A percentile compares a stretch with the other conserved stretches of the same genome.
phyloP scores from a whole-genome alignment of 2,888 invertebrate species.

The Anthoptus insignis region DNA sequence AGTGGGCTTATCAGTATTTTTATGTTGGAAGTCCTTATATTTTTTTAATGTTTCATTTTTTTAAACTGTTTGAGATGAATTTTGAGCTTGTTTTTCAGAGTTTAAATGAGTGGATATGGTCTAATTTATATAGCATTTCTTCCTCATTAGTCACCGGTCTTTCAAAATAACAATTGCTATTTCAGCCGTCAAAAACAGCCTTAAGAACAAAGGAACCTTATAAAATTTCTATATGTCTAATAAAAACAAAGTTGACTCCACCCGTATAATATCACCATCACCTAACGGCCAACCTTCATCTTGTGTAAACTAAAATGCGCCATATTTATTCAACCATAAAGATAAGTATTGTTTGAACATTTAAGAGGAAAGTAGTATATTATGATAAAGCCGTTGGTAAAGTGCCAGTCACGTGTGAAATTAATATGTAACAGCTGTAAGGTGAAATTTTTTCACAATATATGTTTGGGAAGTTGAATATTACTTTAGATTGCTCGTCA shows the following conservation, averaged over 20 bases:
- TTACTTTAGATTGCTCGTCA: no score
- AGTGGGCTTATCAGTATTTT: no score
- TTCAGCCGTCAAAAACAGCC: no score
- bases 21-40: no score
- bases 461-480: background rate
- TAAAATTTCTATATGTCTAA: slow-evolving; percentile 12
- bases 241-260: slow-evolving; percentile 22
- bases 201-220: background rate
- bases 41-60: no score
- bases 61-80: no score
- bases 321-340: background rate
- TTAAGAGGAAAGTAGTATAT: background rate
- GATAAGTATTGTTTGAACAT: background rate
- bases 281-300: background rate
- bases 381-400: slow-evolving; percentile 23
- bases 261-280: slow-evolving; percentile 17
- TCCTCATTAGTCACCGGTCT: no score
- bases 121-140: no score
- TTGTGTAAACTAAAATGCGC: background rate
- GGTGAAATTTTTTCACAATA: slow-evolving; percentile 16
- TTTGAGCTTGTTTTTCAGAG: no score
- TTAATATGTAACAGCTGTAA: slow-evolving; percentile 35
- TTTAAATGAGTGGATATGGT: no score
- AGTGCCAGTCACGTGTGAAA: slow-evolving; percentile 33
- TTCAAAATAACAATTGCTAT: no score